Conservation (phyloP, 2,888 invertebrate genomes). For the Acronicta alni region DNA sequence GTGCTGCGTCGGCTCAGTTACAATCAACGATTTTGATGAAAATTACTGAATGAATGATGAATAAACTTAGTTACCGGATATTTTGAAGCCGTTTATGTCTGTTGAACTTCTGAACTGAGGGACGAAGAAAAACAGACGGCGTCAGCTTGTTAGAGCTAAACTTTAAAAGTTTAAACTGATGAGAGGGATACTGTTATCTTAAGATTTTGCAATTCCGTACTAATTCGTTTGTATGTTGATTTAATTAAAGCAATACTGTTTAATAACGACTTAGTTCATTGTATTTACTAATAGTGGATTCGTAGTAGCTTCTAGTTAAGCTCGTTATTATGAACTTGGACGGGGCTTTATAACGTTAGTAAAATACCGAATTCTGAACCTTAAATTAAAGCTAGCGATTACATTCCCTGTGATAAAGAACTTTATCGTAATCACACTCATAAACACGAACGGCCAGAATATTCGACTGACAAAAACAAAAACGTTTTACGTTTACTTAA, state of each 20-base stretch:
- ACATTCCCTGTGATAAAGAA: neutral
- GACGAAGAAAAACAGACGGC: conserved; percentile 32
- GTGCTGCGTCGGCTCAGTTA: conserved; percentile 2
- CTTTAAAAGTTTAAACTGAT: conserved; percentile 22
- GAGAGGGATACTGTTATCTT: conserved; percentile 15
- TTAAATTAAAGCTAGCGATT: neutral
- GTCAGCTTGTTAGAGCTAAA: conserved; percentile 20
- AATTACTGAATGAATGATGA: conserved; percentile 3
- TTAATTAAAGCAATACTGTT: neutral
- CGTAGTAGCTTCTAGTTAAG: too few relatives aligned
- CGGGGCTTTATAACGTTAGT: neutral
- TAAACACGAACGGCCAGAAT: neutral
- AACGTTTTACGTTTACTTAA: neutral
- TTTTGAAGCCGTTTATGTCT: conserved; percentile 16
- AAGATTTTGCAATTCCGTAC: conserved; percentile 15
- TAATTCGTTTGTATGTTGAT: conserved; percentile 6
- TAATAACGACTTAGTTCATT: too few relatives aligned
- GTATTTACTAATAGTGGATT: too few relatives aligned
- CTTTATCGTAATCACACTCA: neutral
- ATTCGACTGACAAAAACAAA: neutral
- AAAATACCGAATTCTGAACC: neutral
- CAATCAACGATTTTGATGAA: conserved; percentile 29
- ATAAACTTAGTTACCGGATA: conserved; percentile 23
- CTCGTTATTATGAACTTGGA: neutral
- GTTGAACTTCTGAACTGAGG: conserved; percentile 5